phyloP scores from a whole-genome alignment of 2,113 vertebrate genomes.

The Dolichallabes microphthalmus region DNA sequence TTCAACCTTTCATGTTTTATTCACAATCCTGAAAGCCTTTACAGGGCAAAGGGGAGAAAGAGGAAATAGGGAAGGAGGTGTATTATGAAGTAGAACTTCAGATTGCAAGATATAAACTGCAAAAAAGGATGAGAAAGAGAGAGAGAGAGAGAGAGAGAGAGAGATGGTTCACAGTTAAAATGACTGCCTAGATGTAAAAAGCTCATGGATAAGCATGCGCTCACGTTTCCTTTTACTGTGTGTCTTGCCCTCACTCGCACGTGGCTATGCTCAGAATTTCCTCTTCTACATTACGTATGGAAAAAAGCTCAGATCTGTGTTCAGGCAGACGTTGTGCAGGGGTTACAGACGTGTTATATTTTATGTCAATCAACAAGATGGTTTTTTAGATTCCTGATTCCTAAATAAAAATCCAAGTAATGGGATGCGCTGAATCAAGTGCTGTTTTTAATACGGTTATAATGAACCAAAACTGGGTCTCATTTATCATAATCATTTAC shows the following conservation, averaged over 20 bases:
- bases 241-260: no score
- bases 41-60: background rate
- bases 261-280: background rate
- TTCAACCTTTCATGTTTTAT: constrained; percentile 8
- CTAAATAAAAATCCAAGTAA: background rate
- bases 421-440: background rate
- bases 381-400: no score
- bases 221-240: background rate
- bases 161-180: background rate
- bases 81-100: background rate
- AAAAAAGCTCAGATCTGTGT: background rate
- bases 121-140: background rate
- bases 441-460: background rate
- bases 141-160: background rate
- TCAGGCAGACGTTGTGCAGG: background rate
- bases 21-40: background rate
- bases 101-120: background rate
- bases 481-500: background rate
- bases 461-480: background rate
- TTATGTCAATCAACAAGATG: no score
- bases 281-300: background rate
- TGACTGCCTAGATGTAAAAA: background rate
- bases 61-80: background rate
- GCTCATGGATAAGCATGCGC: background rate
- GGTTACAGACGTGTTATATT: background rate